Percentiles rank a stretch among this genome's conserved stretches.
phyloP scores from a whole-genome alignment of 2,888 invertebrate genomes.

The Platerodrilus igneus region DNA sequence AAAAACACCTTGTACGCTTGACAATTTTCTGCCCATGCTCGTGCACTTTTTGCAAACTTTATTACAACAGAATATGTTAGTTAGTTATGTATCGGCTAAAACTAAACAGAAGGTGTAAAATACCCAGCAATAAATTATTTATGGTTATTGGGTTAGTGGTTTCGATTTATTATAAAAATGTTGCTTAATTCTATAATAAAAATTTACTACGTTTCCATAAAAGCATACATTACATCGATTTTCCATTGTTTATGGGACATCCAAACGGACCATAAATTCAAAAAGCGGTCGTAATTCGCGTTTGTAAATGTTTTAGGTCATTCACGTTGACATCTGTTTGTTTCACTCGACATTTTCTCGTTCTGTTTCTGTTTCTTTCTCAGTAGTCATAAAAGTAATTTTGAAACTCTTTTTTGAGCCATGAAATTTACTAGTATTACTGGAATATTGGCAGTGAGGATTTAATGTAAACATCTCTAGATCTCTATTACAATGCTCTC shows the following conservation, averaged over 20 bases:
- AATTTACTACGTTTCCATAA: too few species aligned
- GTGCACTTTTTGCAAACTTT: too few species aligned
- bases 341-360: constrained; percentile 15
- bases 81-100: too few species aligned
- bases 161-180: too few species aligned
- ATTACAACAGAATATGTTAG: too few species aligned
- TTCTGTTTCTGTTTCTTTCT: constrained; percentile 28
- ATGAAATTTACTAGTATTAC: constrained; percentile 48
- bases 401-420: constrained; percentile 44
- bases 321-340: constrained; percentile 21
- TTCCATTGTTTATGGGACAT: constrained; percentile 13
- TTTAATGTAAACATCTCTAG: constrained; percentile 31
- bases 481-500: constrained; percentile 9
- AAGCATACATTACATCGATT: too few species aligned
- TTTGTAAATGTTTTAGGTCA: constrained; percentile 21
- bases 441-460: constrained; percentile 42
- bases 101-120: too few species aligned
- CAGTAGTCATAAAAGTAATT: constrained; percentile 44
- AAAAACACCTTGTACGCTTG: too few species aligned
- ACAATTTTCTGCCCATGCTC: too few species aligned
- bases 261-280: constrained; percentile 19
- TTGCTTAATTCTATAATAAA: too few species aligned
- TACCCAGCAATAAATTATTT: too few species aligned
- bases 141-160: too few species aligned
- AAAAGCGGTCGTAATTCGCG: constrained; percentile 18